These are phyloP conservation scores for Falco berigora DNA, from an alignment of 2,797 vertebrate genomes.

Conservation along the genomic window DNA sequence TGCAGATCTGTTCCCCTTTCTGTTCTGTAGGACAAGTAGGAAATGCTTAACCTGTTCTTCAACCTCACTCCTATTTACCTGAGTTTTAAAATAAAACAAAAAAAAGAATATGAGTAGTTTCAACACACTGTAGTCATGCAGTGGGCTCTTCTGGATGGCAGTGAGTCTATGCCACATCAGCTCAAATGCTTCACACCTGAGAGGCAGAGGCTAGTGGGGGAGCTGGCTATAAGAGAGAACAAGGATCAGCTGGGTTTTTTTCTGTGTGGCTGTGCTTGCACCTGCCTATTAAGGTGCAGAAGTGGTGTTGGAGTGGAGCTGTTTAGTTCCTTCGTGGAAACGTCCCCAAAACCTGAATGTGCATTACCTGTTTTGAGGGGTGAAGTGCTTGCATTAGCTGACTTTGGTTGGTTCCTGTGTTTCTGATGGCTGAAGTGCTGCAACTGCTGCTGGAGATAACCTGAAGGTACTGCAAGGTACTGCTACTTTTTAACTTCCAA, in stretches of 20 bases:
- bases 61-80: neutral
- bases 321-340: neutral
- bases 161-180: neutral
- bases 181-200: neutral
- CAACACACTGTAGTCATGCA: neutral
- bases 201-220: neutral
- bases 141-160: neutral
- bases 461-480: neutral
- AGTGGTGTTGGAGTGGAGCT: neutral
- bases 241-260: neutral
- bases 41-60: neutral
- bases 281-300: accelerated
- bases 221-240: neutral
- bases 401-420: neutral
- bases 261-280: neutral
- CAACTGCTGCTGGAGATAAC: neutral
- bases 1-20: neutral
- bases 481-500: neutral
- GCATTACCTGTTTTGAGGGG: neutral
- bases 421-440: neutral
- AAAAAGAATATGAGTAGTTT: neutral
- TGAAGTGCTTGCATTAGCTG: neutral
- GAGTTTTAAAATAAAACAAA: neutral
- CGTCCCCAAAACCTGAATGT: neutral
- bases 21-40: neutral